Evolutionary conservation across 1,140 invertebrate genomes (phyloP), one percentile per base, ranked within the genome.

Genomic region (Temnothorax nylanderi): DNA sequence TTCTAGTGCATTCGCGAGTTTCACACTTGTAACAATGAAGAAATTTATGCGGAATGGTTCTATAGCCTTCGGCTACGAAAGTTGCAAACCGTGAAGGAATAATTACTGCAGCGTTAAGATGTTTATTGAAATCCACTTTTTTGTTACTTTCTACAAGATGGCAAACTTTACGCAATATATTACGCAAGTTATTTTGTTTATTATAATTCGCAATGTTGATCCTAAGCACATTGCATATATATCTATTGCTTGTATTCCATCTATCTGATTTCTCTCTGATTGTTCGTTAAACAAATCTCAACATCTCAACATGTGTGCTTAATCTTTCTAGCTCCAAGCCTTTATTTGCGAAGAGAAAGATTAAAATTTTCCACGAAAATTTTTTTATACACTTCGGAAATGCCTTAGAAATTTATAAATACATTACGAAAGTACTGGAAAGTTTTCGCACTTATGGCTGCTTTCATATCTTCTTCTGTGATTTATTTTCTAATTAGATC

Each of bases 21-120:
- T 65, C 60, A 85, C 71, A 51, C 65, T 26, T 37, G 11, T 32
- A 10, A 89, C 72, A 80, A 87, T 85, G 56, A 81, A 47, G 62
- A 81, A 78, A 90, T 80, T 80, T n/a, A 41, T 26, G 1, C 47
- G 26, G 3, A 3, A 56, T 26, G 11, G 26, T 58, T 81, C 49
- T 13, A 13, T 18, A 37, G 72, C 41, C 37, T 67, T 67, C 4
- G 7, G 49, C 10, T 37, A 32, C 71, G 26, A 7, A 7, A 47
- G 32, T 3, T 41, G 47, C 64, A 32, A 56, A 16, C 49, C 34
- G 16, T 71, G 26, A 71, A 84, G 69, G 37, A 49, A 75, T 84
- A 84, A 84, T 84, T 75, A 47, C 2, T 71, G n/a, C n/a, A 18
- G 7, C 26, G 2, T 69, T 47, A 74, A 82, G 26, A 13, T 44